These are phyloP conservation scores for Thymelicus lineola DNA, from an alignment of 2,888 invertebrate species.

Conservation along the genomic window DNA sequence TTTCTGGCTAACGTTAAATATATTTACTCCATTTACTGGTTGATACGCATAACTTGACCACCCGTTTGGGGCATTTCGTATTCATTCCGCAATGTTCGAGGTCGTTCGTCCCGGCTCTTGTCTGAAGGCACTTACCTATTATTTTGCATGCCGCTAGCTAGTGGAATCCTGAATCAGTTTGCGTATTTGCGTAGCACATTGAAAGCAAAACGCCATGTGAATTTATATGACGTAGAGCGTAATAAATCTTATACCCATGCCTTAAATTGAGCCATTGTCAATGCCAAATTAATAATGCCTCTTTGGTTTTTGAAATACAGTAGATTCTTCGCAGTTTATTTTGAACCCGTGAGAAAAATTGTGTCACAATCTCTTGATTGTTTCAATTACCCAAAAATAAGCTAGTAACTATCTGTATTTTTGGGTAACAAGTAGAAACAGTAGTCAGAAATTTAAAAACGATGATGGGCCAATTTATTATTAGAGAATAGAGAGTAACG, in stretches of 20 bases:
- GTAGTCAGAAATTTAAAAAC: too few species aligned
- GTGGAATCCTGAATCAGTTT: slow-evolving; percentile 65
- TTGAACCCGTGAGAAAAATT: not conserved
- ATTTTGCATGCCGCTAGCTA: slow-evolving; percentile 68
- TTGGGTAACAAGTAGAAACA: too few species aligned
- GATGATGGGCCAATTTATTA: too few species aligned
- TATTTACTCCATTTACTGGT: slow-evolving; percentile 27
- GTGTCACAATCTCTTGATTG: not conserved
- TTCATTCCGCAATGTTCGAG: slow-evolving; percentile 72
- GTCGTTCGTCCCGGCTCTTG: slow-evolving; percentile 83
- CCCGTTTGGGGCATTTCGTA: slow-evolving; percentile 64
- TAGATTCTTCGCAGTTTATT: not conserved
- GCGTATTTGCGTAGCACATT: slow-evolving; percentile 75
- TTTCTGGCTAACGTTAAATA: not conserved
- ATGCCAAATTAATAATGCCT: slow-evolving; percentile 13
- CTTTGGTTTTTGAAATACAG: not conserved
- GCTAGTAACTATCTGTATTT: too few species aligned
- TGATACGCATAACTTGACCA: slow-evolving; percentile 52
- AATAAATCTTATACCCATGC: slow-evolving; percentile 26
- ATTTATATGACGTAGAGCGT: slow-evolving; percentile 40
- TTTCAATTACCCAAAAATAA: too few species aligned
- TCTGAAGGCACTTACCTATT: slow-evolving; percentile 65
- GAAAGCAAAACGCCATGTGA: slow-evolving; percentile 58
- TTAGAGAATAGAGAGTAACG: too few species aligned
- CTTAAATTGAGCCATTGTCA: slow-evolving; percentile 9